Evolutionary conservation across 1,140 invertebrate genomes (phyloP), one percentile per base, ranked within the genome.

Genomic region (Parapsyche elsis): DNA sequence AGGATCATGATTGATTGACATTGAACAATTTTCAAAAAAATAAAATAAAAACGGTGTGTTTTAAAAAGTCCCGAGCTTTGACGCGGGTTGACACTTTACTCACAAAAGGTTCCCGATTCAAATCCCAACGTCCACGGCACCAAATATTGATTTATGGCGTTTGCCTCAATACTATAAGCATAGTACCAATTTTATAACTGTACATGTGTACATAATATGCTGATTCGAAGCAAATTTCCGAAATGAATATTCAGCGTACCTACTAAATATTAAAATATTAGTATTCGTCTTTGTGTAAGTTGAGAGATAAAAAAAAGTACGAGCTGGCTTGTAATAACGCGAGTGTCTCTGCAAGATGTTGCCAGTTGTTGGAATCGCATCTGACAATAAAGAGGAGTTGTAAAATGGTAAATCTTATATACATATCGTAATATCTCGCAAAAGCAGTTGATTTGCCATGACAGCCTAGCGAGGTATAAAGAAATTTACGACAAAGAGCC

Each of bases 51-150:
- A 5, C 45, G 5, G 12, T 46, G 5, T 53, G 10, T 53, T 53
- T 53, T 53, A 5, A 53, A 53, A 61, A 61, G 59, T 19, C 59
- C n/a, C 59, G n/a, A 61, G 14, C 21, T 7, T 1, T 61, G 59
- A 61, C 59, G 59, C 59, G 59, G 59, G 59, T 61, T 61, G 59
- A 61, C 59, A 61, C 59, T 61, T 61, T 61, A 7, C 19, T 21
- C 59, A 53, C 49, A 53, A 53, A 53, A 53, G 49, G 49, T 53
- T 12, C 16, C 49, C 2, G 49, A 53, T 53, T 53, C 10, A 53
- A 53, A 53, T 53, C 49, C 49, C 12, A 16, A n/a, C 49, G 49
- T 53, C 12, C 16, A 12, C 2, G 21, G 2, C 59, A 19, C 10
- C 24, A 7, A 67, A 26, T 67, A 26, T 26, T 67, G 64, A 67